Evolutionary conservation across 2,888 invertebrate species (phyloP).

Genomic region (Malachius bipustulatus): DNA sequence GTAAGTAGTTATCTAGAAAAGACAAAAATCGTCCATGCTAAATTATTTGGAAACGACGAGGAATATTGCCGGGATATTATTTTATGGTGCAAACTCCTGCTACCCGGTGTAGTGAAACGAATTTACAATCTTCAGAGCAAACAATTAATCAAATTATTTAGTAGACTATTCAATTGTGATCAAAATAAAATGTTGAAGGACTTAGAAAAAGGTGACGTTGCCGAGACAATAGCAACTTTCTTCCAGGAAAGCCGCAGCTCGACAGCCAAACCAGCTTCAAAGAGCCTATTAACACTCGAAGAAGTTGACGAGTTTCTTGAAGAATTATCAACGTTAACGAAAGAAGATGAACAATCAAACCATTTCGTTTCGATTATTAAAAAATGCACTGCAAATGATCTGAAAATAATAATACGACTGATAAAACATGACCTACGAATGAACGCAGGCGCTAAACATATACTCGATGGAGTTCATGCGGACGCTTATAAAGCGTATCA

Average conservation of each 20-base stretch:
- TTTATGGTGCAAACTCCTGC: conserved; percentile 69
- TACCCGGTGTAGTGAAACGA: conserved; percentile 72
- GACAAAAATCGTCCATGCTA: conserved; percentile 52
- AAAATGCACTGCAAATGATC: conserved; percentile 68
- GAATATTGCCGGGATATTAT: conserved; percentile 65
- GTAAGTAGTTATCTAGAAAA: conserved; percentile 73
- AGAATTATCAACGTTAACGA: conserved; percentile 61
- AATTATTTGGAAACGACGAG: conserved; percentile 49
- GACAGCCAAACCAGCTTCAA: conserved; percentile 45
- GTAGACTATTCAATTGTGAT: conserved; percentile 61
- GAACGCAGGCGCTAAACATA: conserved; percentile 85
- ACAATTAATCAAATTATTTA: conserved; percentile 79
- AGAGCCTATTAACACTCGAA: conserved; percentile 60
- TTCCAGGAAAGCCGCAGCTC: conserved; percentile 59
- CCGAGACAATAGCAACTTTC: conserved; percentile 70
- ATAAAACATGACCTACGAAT: conserved; percentile 88
- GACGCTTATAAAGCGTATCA: conserved; percentile 85
- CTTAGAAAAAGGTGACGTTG: conserved; percentile 77
- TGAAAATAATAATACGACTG: conserved; percentile 71
- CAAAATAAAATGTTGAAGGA: conserved; percentile 74
- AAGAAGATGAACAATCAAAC: conserved; percentile 75
- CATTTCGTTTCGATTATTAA: conserved; percentile 62
- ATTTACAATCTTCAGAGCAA: conserved; percentile 89
- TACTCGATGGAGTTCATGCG: conserved; percentile 77
- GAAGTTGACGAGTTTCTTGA: conserved; percentile 68